phyloP scores from a whole-genome alignment of 2,888 invertebrate species.

The Lordiphosa fenestrarum region DNA sequence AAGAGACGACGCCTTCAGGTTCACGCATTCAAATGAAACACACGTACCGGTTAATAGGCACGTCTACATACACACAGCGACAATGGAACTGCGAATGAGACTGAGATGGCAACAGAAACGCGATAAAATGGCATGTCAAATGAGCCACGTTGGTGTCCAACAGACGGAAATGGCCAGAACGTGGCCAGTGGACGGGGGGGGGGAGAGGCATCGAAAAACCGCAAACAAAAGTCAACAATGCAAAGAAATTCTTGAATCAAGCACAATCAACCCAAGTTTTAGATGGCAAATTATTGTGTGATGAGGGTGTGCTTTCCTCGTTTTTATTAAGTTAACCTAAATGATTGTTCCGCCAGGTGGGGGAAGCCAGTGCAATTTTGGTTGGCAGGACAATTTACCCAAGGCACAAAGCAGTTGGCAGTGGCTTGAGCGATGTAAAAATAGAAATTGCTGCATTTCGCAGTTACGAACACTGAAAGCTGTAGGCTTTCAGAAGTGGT shows the following conservation, averaged over 20 bases:
- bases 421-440: too few species aligned
- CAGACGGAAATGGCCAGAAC: constrained; percentile 37
- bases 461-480: too few species aligned
- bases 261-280: too few species aligned
- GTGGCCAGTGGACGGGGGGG: constrained; percentile 16
- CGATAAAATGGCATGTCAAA: constrained; percentile 53
- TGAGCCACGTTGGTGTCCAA: constrained; percentile 25
- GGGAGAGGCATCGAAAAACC: neutral
- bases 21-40: constrained; percentile 51
- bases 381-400: too few species aligned
- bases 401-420: too few species aligned
- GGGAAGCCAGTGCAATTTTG: too few species aligned
- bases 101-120: constrained; percentile 25
- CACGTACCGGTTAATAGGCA: constrained; percentile 66
- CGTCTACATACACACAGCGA: constrained; percentile 42
- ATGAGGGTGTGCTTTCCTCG: neutral
- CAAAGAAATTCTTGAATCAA: neutral
- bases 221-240: neutral
- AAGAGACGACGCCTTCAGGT: neutral
- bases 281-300: neutral
- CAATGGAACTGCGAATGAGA: constrained; percentile 22
- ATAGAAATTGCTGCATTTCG: too few species aligned
- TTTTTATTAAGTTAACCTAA: too few species aligned
- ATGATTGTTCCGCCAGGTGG: too few species aligned
- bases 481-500: too few species aligned